Evolutionary conservation across 2,113 vertebrate species (phyloP).

Genomic region (Micromys minutus): DNA sequence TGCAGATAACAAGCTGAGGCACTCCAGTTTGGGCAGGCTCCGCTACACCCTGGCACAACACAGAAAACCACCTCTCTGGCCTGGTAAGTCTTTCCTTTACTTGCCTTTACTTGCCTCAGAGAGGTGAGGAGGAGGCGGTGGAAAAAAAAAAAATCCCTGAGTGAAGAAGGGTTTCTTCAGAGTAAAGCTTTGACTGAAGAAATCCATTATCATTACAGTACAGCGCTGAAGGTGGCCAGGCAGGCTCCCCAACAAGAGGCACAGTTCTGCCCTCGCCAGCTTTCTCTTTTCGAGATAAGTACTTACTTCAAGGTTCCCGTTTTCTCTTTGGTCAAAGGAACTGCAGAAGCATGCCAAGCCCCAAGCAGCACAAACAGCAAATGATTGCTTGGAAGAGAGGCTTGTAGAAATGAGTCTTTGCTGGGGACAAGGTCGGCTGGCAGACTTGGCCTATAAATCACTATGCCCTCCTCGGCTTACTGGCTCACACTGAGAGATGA

Average conservation of each 20-base stretch:
- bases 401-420: conserved; percentile 57
- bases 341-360: conserved; percentile 54
- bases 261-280: not conserved
- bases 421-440: conserved; percentile 64
- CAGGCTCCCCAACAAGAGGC: not conserved
- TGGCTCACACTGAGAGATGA: not conserved
- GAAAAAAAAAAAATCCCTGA: not conserved
- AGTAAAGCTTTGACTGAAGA: not conserved
- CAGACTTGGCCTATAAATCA: conserved; percentile 66
- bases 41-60: not conserved
- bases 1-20: not conserved
- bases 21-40: not conserved
- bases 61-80: not conserved
- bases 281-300: not conserved
- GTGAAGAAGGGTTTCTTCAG: not conserved
- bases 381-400: conserved; percentile 63
- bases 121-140: not conserved
- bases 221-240: not conserved
- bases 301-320: conserved; percentile 65
- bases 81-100: not conserved
- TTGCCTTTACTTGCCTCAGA: not conserved
- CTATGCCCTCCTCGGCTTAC: not conserved
- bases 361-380: conserved; percentile 22
- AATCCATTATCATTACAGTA: not conserved
- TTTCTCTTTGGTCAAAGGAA: conserved; percentile 61